phyloP scores from a whole-genome alignment of 1,140 invertebrate genomes.

The Galleria mellonella region DNA sequence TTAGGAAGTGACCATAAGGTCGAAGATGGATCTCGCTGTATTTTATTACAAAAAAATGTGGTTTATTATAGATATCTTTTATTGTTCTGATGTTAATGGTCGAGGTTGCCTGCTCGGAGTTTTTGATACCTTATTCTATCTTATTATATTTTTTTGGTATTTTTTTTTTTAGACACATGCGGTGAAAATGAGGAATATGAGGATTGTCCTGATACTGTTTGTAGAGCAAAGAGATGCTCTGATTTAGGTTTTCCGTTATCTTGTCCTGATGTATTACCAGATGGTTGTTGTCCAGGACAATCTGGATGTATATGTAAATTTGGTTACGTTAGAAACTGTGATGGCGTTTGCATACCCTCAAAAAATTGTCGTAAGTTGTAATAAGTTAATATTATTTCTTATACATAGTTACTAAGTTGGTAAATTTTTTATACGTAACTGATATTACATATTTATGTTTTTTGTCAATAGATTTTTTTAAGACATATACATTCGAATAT shows the following conservation, averaged over 20 bases:
- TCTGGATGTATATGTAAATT: slow-evolving; percentile 7
- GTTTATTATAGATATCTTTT: no score
- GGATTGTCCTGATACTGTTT: background rate
- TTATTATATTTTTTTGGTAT: background rate
- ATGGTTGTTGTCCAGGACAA: background rate
- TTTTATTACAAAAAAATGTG: no score
- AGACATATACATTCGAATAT: no score
- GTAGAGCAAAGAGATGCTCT: slow-evolving; percentile 5
- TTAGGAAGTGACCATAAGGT: no score
- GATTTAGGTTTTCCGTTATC: slow-evolving; percentile 5
- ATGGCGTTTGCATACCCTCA: slow-evolving; percentile 7
- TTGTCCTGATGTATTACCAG: background rate
- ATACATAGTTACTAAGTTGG: background rate
- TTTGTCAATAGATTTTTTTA: no score
- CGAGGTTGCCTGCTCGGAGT: no score
- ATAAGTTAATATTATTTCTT: background rate
- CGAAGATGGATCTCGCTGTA: no score
- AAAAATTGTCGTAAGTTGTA: slow-evolving; percentile 9
- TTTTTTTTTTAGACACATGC: background rate
- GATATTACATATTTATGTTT: no score
- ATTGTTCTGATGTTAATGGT: no score
- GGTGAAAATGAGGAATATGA: background rate
- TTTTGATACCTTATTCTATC: no score
- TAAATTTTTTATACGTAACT: no score
- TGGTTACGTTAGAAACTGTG: slow-evolving; percentile 1